These are phyloP conservation scores for Epinotia ramella DNA, from an alignment of 2,888 invertebrate species.

Conservation along the genomic window DNA sequence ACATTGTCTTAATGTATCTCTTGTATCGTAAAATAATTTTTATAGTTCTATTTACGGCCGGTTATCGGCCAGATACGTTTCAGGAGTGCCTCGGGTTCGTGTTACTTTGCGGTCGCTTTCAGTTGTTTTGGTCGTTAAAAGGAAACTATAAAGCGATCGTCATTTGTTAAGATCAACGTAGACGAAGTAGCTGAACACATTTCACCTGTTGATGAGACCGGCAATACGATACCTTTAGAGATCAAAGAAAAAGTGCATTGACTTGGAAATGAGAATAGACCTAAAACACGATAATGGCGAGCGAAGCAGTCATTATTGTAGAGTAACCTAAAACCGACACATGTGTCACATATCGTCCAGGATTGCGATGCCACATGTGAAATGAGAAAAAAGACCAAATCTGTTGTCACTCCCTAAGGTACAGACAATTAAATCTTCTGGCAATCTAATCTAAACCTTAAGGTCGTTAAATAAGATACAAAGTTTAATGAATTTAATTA, in stretches of 20 bases:
- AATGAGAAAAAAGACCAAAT: conserved; percentile 80
- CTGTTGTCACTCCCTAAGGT: conserved; percentile 84
- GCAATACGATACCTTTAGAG: conserved; percentile 65
- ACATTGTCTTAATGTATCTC: conserved; percentile 84
- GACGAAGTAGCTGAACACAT: conserved; percentile 57
- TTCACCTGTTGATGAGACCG: conserved; percentile 68
- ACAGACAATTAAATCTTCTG: conserved; percentile 69
- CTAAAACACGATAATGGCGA: conserved; percentile 71
- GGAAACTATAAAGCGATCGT: conserved; percentile 48
- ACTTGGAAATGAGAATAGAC: conserved; percentile 65
- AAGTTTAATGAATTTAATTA: conserved; percentile 52
- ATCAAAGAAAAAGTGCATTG: conserved; percentile 76
- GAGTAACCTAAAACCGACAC: conserved; percentile 82
- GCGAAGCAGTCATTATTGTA: conserved; percentile 80
- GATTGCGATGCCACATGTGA: conserved; percentile 85
- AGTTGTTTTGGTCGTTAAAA: conserved; percentile 62
- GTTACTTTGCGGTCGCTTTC: conserved; percentile 64
- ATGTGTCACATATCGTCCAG: conserved; percentile 84
- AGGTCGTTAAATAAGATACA: conserved; percentile 55
- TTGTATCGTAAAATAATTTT: conserved; percentile 81
- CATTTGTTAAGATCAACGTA: conserved; percentile 52
- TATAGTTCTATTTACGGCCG: conserved; percentile 82
- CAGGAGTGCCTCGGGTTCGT: conserved; percentile 74
- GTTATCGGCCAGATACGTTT: conserved; percentile 80
- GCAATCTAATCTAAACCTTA: conserved; percentile 61